Evolutionary conservation across 2,888 invertebrate species (phyloP), one percentile per base, ranked within the genome.

Genomic region (Caenorhabditis doughertyi): DNA sequence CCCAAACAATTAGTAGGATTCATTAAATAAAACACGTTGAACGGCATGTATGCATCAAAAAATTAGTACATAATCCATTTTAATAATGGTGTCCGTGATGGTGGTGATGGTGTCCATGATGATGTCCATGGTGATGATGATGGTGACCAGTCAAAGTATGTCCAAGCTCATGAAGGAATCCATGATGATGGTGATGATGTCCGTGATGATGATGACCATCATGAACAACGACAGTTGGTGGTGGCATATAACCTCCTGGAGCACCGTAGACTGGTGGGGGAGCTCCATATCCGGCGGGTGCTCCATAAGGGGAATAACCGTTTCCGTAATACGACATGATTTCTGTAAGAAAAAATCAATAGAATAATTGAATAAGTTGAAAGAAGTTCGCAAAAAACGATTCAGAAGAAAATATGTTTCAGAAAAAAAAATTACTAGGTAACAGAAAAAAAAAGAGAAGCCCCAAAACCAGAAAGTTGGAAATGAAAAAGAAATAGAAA

Each of bases 61-160:
- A 64, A 64, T 47, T 47, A 25, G n/a, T 27, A 1, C 18, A 64
- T n/a, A 35, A 42, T 25, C 18, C 27, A n/a, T n/a, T 7, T 64
- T 65, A 62, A 29, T 49, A 55, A 60, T 68, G 76, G 49, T 76
- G 73, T 23, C 64, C 64, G 53, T 73, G 72, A 72, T 72, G 76
- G 42, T 60, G 39, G 39, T 58, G 73, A 16, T 62, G 73, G 9
- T 60, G 27, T 9, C 51, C 58, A 23, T 62, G 58, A 35, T 62
- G 72, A 16, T 62, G 51, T 18, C 42, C 49, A 16, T 53, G 72
- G 23, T 62, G 62, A 16, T 58, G 60, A 47, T 74, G 73, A 55
- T 64, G 73, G 23, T 64, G 73, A n/a, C 62, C 62, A 44, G 62
- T 62, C 42, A 62, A n/a, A 8, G 62, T 44, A 11, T 62, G 62